Base-by-base conservation (phyloP, 2,888 invertebrate species). In the Agonopterix subpropinquella region DNA sequence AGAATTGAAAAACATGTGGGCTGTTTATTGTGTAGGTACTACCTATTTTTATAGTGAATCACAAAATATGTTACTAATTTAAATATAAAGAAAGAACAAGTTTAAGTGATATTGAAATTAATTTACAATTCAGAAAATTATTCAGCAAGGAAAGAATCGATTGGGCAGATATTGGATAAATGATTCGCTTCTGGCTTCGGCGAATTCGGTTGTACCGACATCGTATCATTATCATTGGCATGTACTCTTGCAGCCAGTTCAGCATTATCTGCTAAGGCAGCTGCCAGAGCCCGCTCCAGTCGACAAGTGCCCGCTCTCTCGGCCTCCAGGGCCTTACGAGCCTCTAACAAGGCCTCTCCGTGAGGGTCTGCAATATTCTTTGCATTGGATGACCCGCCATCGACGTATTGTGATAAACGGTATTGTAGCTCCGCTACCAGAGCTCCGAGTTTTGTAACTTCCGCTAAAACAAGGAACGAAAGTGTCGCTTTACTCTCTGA, bases 101-200 rank as follows among this genome's bases (percentile, higher is more conserved):
- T 28, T 28, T 28, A 18, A 18, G 18, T 18, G 2, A 18, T 18
- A 18, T 18, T 18, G 18, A 18, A 18, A 18, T 4, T 4, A 18
- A 18, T 18, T 4, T 44, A 51, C 43, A 45, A 44, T 48, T 46
- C 18, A 18, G 28, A 28, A 28, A 28, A 28, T 68, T 72, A 83
- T 47, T 87, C 84, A 46, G 85, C 84, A 51, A 88, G 69, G 53
- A 87, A 87, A 7, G 73, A 76, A 56, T 86, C 83, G 47, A 88
- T 79, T 0, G 81, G 76, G 47, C 72, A 75, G 49, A 78, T 73
- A 45, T 75, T 75, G 4, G 66, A 66, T 2, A 57, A 41, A 36
- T 11, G 13, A n/a, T 61, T 50, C 11, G 63, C 54, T 2, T 62
- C 57, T 37, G 62, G 59, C 4, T 59, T 53, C 2, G 65, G 64